Percentiles rank a stretch among this genome's conserved stretches.
These are phyloP conservation scores for Chunga burmeisteri DNA, from an alignment of 2,113 vertebrate species.

Conservation along the genomic window DNA sequence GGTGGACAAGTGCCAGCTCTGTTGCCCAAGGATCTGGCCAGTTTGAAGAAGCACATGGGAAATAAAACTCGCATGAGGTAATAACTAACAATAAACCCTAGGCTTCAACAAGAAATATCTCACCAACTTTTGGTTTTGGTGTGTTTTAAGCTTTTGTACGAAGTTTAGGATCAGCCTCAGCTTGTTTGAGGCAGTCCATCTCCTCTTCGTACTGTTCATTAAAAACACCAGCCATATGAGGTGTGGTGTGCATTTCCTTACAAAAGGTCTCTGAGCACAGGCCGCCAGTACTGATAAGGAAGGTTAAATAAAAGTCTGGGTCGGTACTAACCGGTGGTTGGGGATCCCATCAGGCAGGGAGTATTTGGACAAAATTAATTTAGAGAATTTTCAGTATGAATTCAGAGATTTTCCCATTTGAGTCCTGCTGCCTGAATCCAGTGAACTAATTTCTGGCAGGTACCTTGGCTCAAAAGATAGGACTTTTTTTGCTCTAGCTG, in stretches of 20 bases:
- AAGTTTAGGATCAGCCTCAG: background rate
- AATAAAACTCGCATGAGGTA: background rate
- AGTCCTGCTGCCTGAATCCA: background rate
- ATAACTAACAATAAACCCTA: background rate
- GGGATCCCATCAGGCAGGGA: background rate
- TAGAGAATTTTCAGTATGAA: background rate
- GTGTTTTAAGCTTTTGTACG: background rate
- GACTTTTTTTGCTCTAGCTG: background rate
- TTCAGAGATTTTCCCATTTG: background rate
- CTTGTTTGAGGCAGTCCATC: background rate
- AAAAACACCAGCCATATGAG: background rate
- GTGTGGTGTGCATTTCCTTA: background rate
- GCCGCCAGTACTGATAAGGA: background rate
- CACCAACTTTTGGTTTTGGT: background rate
- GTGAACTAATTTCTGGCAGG: background rate
- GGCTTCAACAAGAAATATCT: background rate
- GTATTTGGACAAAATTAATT: background rate
- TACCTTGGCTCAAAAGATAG: background rate
- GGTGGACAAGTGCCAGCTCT: rapidly evolving
- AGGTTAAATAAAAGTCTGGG: background rate
- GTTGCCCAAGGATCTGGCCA: background rate
- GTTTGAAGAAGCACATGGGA: background rate
- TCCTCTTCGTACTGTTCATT: background rate
- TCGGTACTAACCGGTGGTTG: background rate
- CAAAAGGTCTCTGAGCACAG: background rate